Evolutionary conservation across 2,797 vertebrate species (phyloP).

Genomic region (Clarias laeviceps): DNA sequence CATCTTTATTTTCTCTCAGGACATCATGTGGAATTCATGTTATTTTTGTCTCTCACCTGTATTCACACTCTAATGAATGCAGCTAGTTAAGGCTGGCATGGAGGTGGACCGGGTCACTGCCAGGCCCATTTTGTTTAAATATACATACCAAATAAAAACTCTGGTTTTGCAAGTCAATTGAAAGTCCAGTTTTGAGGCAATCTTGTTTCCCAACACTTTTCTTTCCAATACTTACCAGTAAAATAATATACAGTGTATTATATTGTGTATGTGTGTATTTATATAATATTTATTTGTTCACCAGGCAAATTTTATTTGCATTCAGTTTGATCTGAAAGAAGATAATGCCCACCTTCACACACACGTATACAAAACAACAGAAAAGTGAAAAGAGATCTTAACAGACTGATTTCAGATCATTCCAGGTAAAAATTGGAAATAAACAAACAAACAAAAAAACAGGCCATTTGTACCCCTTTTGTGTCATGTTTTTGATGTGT

Average conservation of each 20-base stretch:
- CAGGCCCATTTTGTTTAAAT: conserved; percentile 2
- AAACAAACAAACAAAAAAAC: too few species aligned
- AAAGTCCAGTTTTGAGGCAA: too few species aligned
- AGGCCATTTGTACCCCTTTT: background rate
- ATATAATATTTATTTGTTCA: background rate
- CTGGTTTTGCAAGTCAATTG: conserved; percentile 8
- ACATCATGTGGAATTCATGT: background rate
- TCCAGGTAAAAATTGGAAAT: background rate
- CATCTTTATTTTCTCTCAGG: background rate
- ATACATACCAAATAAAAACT: background rate
- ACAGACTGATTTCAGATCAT: background rate
- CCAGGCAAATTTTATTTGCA: background rate
- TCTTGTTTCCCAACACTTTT: too few species aligned
- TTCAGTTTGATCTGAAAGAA: background rate
- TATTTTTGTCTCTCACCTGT: background rate
- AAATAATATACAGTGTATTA: too few species aligned
- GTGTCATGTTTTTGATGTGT: background rate
- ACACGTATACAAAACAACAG: background rate
- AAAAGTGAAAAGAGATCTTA: background rate
- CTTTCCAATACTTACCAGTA: background rate
- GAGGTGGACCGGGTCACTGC: too few species aligned
- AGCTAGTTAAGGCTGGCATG: background rate
- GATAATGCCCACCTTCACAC: background rate
- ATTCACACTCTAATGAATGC: too few species aligned
- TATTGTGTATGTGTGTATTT: too few species aligned